Evolutionary conservation across 2,797 vertebrate genomes (phyloP), one percentile per base, ranked within the genome.

Genomic region (Champsocephalus gunnari): DNA sequence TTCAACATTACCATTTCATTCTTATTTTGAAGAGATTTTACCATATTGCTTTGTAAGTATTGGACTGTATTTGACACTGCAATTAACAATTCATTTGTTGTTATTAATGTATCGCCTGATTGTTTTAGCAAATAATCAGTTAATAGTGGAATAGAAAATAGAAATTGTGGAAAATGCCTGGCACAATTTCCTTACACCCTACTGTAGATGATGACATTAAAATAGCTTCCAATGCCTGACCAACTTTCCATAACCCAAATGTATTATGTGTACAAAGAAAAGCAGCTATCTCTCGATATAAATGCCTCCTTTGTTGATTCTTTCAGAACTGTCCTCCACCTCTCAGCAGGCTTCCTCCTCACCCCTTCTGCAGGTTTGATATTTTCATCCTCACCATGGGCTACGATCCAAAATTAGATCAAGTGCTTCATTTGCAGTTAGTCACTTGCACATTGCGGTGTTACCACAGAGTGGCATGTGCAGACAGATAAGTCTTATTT

Each of bases 331-430:
- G 17, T 34, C 21, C 12, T 66, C 38, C 3, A 0, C 1, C 2
- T 61, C 54, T 65, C 24, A 62, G 80, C 77, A 73, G 58, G 43
- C 75, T 76, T 79, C 62, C 62, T 81, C 47, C 68, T 63, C 64
- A 48, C 56, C 43, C 32, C 17, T 56, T 83, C 81, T 54, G 66
- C 58, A 76, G 64, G 60, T 87, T 87, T 17, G 57, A 80, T 90
- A 79, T 85, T 88, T 87, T 76, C 75, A 75, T 82, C 81, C 70
- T 83, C 78, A 81, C 82, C 82, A 77, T 58, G 82, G 84, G 77
- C 88, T 61, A 21, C 34, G 9, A 85, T 88, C 90, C 85, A 88
- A 90, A 91, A 82, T 90, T 92, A 92, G 92, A 93, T 91, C 88
- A 92, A 92, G 75, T 82, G 73, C 83, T 89, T 92, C 83, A 86